Evolutionary conservation across 2,797 vertebrate species (phyloP).

Genomic region (Amphiprion clarkii): DNA sequence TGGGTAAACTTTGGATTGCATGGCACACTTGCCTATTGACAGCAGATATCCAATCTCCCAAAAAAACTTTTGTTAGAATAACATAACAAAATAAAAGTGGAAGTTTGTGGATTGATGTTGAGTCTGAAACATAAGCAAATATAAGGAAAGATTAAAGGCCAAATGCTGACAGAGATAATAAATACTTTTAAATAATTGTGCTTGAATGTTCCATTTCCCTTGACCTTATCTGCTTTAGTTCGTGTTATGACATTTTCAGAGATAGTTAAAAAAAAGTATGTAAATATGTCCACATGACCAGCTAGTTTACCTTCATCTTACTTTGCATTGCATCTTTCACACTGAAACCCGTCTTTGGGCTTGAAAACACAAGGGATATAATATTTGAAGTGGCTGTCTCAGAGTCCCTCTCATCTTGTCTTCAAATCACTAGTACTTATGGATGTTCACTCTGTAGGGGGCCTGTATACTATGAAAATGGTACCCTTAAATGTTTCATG

Average conservation of each 20-base stretch:
- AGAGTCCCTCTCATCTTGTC: slow-evolving; percentile 22
- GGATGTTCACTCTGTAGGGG: slow-evolving; percentile 20
- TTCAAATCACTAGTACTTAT: slow-evolving; percentile 6
- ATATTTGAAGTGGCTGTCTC: slow-evolving; percentile 18
- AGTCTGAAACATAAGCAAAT: neutral
- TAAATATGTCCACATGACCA: too few relatives aligned
- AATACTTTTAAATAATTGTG: too few relatives aligned
- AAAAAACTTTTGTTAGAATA: neutral
- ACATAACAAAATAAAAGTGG: neutral
- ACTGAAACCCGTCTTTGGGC: neutral
- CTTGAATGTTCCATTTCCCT: too few relatives aligned
- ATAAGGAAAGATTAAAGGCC: neutral
- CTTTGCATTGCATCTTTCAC: slow-evolving; percentile 7
- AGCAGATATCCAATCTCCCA: neutral
- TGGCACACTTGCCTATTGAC: neutral
- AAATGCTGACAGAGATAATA: too few relatives aligned
- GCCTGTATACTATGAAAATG: slow-evolving; percentile 42
- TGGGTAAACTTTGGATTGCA: slow-evolving; percentile 23
- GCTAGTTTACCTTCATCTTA: neutral
- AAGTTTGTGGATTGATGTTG: neutral
- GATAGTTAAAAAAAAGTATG: neutral
- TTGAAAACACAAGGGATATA: slow-evolving; percentile 4
- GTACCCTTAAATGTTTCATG: slow-evolving; percentile 48
- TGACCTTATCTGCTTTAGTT: too few relatives aligned
- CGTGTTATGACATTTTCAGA: neutral